Percentiles rank a stretch among this genome's conserved stretches.
phyloP scores from a whole-genome alignment of 92 coral and sea anemone genomes.

The Epizoanthus rinbou region DNA sequence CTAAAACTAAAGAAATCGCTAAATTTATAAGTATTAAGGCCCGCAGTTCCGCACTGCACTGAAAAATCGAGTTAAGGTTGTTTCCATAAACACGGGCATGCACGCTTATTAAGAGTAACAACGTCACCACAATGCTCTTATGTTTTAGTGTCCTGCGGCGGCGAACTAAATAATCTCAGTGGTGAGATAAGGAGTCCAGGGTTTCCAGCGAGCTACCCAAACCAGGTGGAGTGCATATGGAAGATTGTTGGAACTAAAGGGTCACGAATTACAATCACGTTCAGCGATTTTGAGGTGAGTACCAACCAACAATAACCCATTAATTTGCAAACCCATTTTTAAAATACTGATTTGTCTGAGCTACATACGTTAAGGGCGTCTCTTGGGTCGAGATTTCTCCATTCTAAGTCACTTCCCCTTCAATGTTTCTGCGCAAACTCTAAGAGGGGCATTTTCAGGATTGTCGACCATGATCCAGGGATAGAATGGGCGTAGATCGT shows the following conservation, averaged over 20 bases:
- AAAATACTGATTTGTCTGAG: too few relatives aligned
- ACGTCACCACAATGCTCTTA: not conserved
- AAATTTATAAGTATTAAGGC: too few relatives aligned
- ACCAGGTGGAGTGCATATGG: constrained; percentile 79
- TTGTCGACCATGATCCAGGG: too few relatives aligned
- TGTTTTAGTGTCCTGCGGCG: constrained; percentile 80
- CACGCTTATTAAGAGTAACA: not conserved
- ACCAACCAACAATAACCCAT: not conserved
- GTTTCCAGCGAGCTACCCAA: constrained; percentile 70
- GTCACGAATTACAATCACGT: constrained; percentile 76
- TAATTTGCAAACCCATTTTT: not conserved
- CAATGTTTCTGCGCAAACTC: too few relatives aligned
- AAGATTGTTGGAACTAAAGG: constrained; percentile 69
- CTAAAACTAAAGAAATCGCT: not conserved
- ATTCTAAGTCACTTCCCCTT: too few relatives aligned
- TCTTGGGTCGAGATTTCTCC: too few relatives aligned
- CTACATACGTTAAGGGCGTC: too few relatives aligned
- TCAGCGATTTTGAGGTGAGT: constrained; percentile 77
- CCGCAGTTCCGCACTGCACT: too few relatives aligned
- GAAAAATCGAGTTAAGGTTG: too few relatives aligned
- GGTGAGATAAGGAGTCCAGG: constrained; percentile 85
- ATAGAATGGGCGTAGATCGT: too few relatives aligned
- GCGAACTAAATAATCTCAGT: constrained; percentile 53
- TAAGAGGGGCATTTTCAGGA: too few relatives aligned
- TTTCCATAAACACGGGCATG: too few relatives aligned